These are phyloP conservation scores for Hirtodrosophila confusa DNA, from an alignment of 2,888 invertebrate species.

Conservation along the genomic window DNA sequence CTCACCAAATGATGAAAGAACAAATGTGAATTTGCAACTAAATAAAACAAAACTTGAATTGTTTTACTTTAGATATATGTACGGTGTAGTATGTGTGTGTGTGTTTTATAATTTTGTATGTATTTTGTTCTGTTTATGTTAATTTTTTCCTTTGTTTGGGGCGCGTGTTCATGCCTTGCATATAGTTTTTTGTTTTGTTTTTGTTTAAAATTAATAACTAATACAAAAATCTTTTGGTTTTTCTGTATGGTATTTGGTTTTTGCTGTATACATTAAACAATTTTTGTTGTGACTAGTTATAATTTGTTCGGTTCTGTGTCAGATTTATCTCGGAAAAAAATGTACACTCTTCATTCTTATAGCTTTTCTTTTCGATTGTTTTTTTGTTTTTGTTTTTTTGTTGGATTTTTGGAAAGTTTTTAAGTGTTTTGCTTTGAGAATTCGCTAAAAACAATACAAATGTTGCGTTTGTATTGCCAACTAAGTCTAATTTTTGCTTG, in stretches of 20 bases:
- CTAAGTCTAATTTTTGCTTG: constrained; percentile 41
- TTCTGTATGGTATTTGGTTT: constrained; percentile 14
- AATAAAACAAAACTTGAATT: constrained; percentile 17
- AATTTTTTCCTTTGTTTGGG: constrained; percentile 3
- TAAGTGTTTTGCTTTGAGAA: constrained; percentile 39
- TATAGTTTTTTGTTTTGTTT: constrained; percentile 34
- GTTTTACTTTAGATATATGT: constrained; percentile 6
- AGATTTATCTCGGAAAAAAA: constrained; percentile 68
- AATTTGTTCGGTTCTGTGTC: constrained; percentile 53
- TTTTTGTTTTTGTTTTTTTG: constrained; percentile 4
- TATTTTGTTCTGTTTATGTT: constrained; percentile 9
- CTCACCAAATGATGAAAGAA: constrained; percentile 23
- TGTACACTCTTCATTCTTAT: constrained; percentile 56
- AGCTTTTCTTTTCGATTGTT: background rate
- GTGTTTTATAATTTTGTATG: constrained; percentile 10
- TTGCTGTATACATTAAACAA: constrained; percentile 58
- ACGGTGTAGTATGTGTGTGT: constrained; percentile 11
- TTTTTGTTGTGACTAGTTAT: constrained; percentile 65
- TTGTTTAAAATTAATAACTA: constrained; percentile 49
- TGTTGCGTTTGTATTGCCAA: constrained; percentile 44
- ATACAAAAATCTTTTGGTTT: constrained; percentile 56
- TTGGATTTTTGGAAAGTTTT: constrained; percentile 1
- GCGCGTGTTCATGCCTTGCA: constrained; percentile 66
- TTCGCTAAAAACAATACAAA: constrained; percentile 57
- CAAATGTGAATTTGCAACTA: constrained; percentile 42